phyloP scores from a whole-genome alignment of 2,888 invertebrate species.

The Cheilosia pagana region DNA sequence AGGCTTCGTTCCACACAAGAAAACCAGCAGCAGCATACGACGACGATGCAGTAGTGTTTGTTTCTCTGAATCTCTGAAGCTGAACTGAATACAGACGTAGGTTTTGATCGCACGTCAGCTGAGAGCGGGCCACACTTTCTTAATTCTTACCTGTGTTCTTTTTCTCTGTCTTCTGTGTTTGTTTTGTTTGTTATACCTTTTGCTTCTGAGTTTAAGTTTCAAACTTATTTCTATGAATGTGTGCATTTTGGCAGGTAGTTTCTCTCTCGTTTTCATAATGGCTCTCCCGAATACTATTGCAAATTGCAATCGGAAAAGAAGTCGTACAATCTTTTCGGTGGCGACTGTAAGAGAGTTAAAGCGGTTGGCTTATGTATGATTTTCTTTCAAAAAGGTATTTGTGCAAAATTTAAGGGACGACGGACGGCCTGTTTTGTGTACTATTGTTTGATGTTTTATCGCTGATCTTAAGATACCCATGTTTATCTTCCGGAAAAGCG shows the following conservation, averaged over 20 bases:
- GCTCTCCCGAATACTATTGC: slow-evolving; percentile 23
- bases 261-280: slow-evolving; percentile 32
- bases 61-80: slow-evolving; percentile 16
- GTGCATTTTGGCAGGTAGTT: slow-evolving; percentile 27
- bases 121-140: slow-evolving; percentile 16
- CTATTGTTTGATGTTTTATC: slow-evolving; percentile 31
- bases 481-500: slow-evolving; percentile 20
- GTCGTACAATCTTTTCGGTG: slow-evolving; percentile 3
- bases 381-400: slow-evolving; percentile 6
- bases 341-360: slow-evolving; percentile 29
- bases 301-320: neutral
- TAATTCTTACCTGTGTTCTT: slow-evolving; percentile 28
- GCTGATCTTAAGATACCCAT: slow-evolving; percentile 9
- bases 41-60: neutral
- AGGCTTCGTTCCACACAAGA: neutral
- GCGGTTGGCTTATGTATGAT: slow-evolving; percentile 17
- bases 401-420: neutral
- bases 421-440: slow-evolving; percentile 8
- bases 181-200: slow-evolving; percentile 3
- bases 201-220: neutral
- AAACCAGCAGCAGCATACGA: neutral
- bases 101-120: slow-evolving; percentile 13
- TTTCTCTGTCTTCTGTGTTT: slow-evolving; percentile 3
- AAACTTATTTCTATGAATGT: neutral
- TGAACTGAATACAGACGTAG: neutral